Percentiles rank a stretch among this genome's conserved stretches.
Evolutionary conservation across 2,888 invertebrate genomes (phyloP).

Genomic region (Andrena dorsata): DNA sequence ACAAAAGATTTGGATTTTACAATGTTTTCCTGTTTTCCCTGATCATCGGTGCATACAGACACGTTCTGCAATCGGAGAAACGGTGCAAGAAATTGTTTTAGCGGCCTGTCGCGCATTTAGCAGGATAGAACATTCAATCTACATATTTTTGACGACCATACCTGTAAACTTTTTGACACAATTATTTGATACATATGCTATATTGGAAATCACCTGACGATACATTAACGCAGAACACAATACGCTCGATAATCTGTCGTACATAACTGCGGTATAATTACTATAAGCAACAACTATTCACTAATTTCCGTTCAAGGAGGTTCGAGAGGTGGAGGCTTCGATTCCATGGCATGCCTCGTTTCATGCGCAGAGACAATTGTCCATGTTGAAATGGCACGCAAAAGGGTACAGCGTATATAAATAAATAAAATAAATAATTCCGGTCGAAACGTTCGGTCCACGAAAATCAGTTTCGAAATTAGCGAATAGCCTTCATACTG

Average conservation of each 20-base stretch:
- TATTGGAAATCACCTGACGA: slow-evolving; percentile 9
- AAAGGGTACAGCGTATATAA: slow-evolving; percentile 4
- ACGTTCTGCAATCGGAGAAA: slow-evolving; percentile 30
- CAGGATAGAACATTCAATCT: slow-evolving; percentile 23
- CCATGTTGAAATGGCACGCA: slow-evolving; percentile 14
- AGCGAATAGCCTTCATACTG: slow-evolving; percentile 41
- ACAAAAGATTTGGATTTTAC: slow-evolving; percentile 63
- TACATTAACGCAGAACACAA: slow-evolving; percentile 23
- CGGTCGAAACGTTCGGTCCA: slow-evolving; percentile 9
- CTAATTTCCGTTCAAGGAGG: slow-evolving; percentile 30
- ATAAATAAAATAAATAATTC: slow-evolving; percentile 55
- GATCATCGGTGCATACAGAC: slow-evolving; percentile 32
- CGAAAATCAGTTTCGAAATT: slow-evolving; percentile 33
- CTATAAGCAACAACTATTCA: slow-evolving; percentile 44
- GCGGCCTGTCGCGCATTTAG: slow-evolving; percentile 23
- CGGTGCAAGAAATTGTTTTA: slow-evolving; percentile 22
- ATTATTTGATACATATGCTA: slow-evolving; percentile 12
- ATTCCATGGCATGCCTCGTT: not conserved
- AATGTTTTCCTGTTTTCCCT: slow-evolving; percentile 17
- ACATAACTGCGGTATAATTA: slow-evolving; percentile 1
- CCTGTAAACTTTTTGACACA: not conserved
- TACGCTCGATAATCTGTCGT: slow-evolving; percentile 19
- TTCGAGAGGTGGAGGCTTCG: not conserved
- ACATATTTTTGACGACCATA: slow-evolving; percentile 12
- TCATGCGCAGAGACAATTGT: slow-evolving; percentile 9